Evolutionary conservation across 2,888 invertebrate species (phyloP).

Genomic region (Phengaris alcon): DNA sequence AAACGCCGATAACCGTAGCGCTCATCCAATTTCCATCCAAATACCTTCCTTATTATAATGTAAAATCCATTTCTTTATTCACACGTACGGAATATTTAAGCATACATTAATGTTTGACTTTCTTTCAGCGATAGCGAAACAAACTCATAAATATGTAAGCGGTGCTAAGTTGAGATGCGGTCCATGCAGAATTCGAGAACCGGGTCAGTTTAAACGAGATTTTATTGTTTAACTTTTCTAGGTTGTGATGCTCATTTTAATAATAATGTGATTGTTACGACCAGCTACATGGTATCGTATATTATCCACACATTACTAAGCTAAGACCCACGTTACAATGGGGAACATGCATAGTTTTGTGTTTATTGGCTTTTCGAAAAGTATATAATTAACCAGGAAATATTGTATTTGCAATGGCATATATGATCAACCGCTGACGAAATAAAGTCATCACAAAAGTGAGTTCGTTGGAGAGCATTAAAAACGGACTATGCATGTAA

Average conservation of each 20-base stretch:
- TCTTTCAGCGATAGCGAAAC: conserved; percentile 68
- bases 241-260: neutral
- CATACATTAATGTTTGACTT: conserved; percentile 77
- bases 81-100: conserved; percentile 73
- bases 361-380: too few relatives aligned
- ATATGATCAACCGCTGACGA: too few relatives aligned
- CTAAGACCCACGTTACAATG: too few relatives aligned
- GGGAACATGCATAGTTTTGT: too few relatives aligned
- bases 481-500: too few relatives aligned
- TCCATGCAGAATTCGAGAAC: conserved; percentile 53
- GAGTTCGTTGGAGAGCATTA: too few relatives aligned
- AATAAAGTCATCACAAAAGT: too few relatives aligned
- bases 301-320: too few relatives aligned
- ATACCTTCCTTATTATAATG: conserved; percentile 55
- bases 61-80: conserved; percentile 72
- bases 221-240: conserved; percentile 21
- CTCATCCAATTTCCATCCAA: conserved; percentile 59
- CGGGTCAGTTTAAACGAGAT: conserved; percentile 58
- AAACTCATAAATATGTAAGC: conserved; percentile 75
- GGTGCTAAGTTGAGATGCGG: conserved; percentile 56
- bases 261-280: neutral
- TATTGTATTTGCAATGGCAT: too few relatives aligned
- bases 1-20: conserved; percentile 32
- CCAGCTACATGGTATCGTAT: too few relatives aligned
- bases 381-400: too few relatives aligned